Conservation (phyloP, 2,888 invertebrate genomes). For the Rhyacophila evoluta region DNA sequence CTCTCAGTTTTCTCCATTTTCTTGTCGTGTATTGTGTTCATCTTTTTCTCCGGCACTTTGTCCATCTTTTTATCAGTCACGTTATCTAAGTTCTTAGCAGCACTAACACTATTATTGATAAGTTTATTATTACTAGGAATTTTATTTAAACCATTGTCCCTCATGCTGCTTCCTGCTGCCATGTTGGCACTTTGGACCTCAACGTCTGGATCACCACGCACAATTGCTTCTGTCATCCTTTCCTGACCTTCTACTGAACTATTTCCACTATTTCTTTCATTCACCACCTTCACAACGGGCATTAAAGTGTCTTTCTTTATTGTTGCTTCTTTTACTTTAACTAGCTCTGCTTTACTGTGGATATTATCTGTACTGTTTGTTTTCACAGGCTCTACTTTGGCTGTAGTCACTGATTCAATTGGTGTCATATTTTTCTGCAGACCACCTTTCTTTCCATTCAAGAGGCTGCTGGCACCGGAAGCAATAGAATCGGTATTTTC, state of each 20-base stretch:
- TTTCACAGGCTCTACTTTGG: constrained; percentile 39
- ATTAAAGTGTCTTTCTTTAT: constrained; percentile 48
- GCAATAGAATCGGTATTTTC: neutral
- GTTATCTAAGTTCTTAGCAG: neutral
- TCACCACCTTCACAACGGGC: constrained; percentile 49
- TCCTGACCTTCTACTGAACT: constrained; percentile 49
- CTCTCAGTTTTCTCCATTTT: neutral
- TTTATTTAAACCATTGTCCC: constrained; percentile 62
- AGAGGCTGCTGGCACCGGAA: neutral
- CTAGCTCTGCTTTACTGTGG: neutral
- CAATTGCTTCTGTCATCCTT: constrained; percentile 61
- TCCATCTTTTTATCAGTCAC: neutral
- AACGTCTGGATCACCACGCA: constrained; percentile 72
- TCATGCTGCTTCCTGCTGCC: constrained; percentile 60
- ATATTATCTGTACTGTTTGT: constrained; percentile 18
- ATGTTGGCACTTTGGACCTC: constrained; percentile 73
- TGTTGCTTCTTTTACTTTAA: constrained; percentile 38
- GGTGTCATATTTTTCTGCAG: constrained; percentile 45
- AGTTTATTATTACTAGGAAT: constrained; percentile 62
- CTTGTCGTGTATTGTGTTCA: neutral
- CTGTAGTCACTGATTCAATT: constrained; percentile 41
- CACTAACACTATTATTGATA: neutral
- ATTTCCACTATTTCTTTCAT: constrained; percentile 38
- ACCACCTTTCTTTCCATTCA: constrained; percentile 42
- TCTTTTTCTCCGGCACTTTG: neutral